Percentiles rank a stretch among this genome's conserved stretches.
Conservation (phyloP, 35 echinoderm and acorn worm genomes). For the Amphiura filiformis region DNA sequence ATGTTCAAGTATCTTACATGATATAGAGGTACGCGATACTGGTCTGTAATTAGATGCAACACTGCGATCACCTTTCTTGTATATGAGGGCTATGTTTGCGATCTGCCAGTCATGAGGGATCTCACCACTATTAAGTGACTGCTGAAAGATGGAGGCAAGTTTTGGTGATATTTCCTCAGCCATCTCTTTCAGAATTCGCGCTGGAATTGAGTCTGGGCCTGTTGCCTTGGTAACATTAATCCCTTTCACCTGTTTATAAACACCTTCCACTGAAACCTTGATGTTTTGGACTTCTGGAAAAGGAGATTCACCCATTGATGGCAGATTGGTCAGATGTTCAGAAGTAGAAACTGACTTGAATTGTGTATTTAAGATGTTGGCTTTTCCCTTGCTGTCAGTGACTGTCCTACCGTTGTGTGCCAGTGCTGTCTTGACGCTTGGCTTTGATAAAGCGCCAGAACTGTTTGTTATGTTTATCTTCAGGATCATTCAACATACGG, state of each 20-base stretch:
- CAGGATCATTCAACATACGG: conserved; percentile 18
- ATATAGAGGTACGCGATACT: conserved; percentile 37
- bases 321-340: neutral
- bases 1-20: conserved; percentile 53
- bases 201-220: conserved; percentile 21
- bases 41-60: conserved; percentile 35
- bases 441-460: conserved; percentile 43
- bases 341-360: conserved; percentile 6
- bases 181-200: conserved; percentile 21
- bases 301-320: neutral
- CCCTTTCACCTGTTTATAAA: neutral
- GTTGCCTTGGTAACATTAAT: conserved; percentile 26
- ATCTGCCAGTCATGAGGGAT: conserved; percentile 38
- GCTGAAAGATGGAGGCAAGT: conserved; percentile 13
- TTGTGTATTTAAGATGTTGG: neutral
- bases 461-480: conserved; percentile 30
- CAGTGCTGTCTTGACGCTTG: conserved; percentile 16
- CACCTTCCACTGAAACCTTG: conserved; percentile 14
- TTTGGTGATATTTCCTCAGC: conserved; percentile 1
- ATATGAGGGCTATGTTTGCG: conserved; percentile 28
- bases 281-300: conserved; percentile 26
- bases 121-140: conserved; percentile 17
- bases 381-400: conserved; percentile 17
- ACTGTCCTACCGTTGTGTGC: conserved; percentile 13
- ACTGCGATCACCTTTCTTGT: conserved; percentile 43